Conservation (phyloP, 1,140 invertebrate genomes). For the Belonocnema kinseyi region DNA sequence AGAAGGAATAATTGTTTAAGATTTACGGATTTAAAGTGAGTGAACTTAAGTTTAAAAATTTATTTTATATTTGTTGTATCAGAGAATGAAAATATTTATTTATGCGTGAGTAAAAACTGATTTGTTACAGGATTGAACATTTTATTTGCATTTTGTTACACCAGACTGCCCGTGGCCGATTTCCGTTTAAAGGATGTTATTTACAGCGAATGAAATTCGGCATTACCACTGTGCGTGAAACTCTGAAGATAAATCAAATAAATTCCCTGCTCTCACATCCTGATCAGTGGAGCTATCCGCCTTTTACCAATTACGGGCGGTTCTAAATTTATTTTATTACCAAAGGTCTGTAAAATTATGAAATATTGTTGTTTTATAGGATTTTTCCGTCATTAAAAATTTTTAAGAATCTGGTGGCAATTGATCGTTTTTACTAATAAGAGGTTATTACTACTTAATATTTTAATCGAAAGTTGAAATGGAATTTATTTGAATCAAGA, state of each 20-base stretch:
- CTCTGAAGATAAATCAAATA: slow-evolving; percentile 8
- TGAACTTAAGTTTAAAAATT: too few species aligned
- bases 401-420: neutral
- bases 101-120: neutral
- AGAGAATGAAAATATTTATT: too few species aligned
- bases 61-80: too few species aligned
- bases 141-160: slow-evolving; percentile 4
- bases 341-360: neutral
- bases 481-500: too few species aligned
- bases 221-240: slow-evolving; percentile 26
- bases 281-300: slow-evolving; percentile 6
- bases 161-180: neutral
- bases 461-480: too few species aligned
- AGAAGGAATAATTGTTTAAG: slow-evolving; percentile 21
- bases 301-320: slow-evolving; percentile 12
- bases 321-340: slow-evolving; percentile 20
- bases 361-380: neutral
- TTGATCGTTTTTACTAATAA: too few species aligned
- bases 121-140: neutral
- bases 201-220: slow-evolving; percentile 29
- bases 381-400: neutral
- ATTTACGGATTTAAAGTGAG: neutral
- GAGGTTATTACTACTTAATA: too few species aligned
- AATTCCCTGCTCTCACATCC: slow-evolving; percentile 13
- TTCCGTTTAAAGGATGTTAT: slow-evolving; percentile 23